A percentile compares a stretch with the other conserved stretches of the same genome.
Evolutionary conservation across 2,113 vertebrate species (phyloP).

Genomic region (Diglossa brunneiventris): DNA sequence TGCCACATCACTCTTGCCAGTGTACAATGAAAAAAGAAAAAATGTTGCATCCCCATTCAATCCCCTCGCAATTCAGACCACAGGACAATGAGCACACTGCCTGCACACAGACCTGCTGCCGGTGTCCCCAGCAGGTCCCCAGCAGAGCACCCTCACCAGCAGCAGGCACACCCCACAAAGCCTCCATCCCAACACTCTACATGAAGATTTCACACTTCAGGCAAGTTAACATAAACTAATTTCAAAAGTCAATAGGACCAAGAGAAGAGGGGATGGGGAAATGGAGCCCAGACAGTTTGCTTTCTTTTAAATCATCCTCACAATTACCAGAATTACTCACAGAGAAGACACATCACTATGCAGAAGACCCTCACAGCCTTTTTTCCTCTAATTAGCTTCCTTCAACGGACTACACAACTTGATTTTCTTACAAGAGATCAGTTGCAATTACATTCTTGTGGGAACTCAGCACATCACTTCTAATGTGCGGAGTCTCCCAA

Average conservation of each 20-base stretch:
- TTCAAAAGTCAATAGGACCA: not conserved
- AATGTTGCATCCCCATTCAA: not conserved
- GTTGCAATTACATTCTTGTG: not conserved
- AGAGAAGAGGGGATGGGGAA: not conserved
- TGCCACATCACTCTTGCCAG: not conserved
- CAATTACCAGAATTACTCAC: not conserved
- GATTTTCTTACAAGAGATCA: not conserved
- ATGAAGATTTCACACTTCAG: not conserved
- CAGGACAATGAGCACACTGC: rapidly evolving
- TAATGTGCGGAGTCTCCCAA: no score
- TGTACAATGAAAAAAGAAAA: not conserved
- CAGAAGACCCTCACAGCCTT: not conserved
- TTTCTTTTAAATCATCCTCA: not conserved
- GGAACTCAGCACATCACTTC: no score
- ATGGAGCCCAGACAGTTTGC: not conserved
- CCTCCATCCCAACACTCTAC: not conserved
- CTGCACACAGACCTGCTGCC: rapidly evolving
- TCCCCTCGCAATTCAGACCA: not conserved
- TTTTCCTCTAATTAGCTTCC: not conserved
- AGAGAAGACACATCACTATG: not conserved
- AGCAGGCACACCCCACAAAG: not conserved
- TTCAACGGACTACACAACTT: not conserved
- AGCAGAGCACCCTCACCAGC: not conserved
- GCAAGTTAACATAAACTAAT: not conserved
- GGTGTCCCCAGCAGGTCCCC: not conserved